These are phyloP conservation scores for Orchesellides sinensis DNA, from an alignment of 2,888 invertebrate genomes.

Conservation along the genomic window DNA sequence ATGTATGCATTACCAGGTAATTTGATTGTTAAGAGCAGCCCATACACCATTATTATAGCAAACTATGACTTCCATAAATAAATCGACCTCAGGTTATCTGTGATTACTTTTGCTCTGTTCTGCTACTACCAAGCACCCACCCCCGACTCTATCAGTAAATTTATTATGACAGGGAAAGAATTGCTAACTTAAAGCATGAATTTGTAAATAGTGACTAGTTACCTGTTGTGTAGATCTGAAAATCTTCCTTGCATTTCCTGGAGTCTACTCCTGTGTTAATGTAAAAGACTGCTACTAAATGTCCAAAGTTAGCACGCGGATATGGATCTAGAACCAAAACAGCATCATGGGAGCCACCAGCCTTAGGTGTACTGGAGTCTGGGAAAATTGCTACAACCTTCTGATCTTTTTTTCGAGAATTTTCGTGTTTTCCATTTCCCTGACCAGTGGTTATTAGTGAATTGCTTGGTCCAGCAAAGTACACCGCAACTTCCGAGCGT, in stretches of 20 bases:
- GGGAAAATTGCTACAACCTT: slow-evolving; percentile 73
- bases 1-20: too few relatives aligned
- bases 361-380: slow-evolving; percentile 66
- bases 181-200: too few relatives aligned
- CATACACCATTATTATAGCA: too few relatives aligned
- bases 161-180: too few relatives aligned
- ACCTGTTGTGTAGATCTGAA: slow-evolving; percentile 76
- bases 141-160: too few relatives aligned
- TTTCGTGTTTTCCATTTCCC: slow-evolving; percentile 28
- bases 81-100: too few relatives aligned
- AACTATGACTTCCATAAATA: too few relatives aligned
- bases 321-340: slow-evolving; percentile 78
- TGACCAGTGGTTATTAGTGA: not conserved
- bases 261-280: slow-evolving; percentile 76
- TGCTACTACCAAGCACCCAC: too few relatives aligned
- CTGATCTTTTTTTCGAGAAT: slow-evolving; percentile 31
- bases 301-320: slow-evolving; percentile 79
- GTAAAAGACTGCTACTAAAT: slow-evolving; percentile 78
- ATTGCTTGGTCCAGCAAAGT: slow-evolving; percentile 50
- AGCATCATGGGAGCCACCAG: slow-evolving; percentile 77
- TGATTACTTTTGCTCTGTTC: too few relatives aligned
- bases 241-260: slow-evolving; percentile 62
- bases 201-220: too few relatives aligned
- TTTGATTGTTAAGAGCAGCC: too few relatives aligned
- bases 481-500: slow-evolving; percentile 66